Base-by-base conservation (phyloP, 2,888 invertebrate species). In the Gortyna flavago region DNA sequence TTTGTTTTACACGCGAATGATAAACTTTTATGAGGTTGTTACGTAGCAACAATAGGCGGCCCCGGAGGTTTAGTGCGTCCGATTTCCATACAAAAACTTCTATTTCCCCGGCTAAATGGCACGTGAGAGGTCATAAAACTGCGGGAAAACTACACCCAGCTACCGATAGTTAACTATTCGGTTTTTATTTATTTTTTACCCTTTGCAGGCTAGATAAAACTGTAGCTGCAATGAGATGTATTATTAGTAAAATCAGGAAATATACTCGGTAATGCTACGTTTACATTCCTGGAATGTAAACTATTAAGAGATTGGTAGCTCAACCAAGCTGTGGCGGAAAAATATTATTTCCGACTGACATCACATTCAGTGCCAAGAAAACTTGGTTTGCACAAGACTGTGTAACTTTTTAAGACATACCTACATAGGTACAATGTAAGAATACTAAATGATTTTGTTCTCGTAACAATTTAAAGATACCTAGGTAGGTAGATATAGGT, bases 1-100 rank as follows among this genome's bases (percentile, higher is more conserved):
- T 91, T 90, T 85, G 89, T 91, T 93, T 92, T 91, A 93, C 91
- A 91, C 90, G 89, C 91, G 93, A 94, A 95, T 94, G 95, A 95
- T 95, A 95, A 95, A 96, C 94, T 96, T 96, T 96, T 96, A 96
- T 94, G 94, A 91, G 93, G 91, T 91, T 92, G 93, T 95, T 95
- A 93, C 92, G 90, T 94, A 94, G 93, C 93, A 93, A 95, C 95
- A 95, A 95, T 95, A 95, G 95, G 93, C 94, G 87, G 89, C 86
- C 92, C 93, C 92, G 93, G 92, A 90, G 92, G 93, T 93, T 95
- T 95, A 95, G 94, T 95, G 94, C 96, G 95, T 95, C 95, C 95
- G 95, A 96, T 96, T 96, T 96, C 93, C 96, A 96, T 96, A 95
- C 95, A 96, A 96, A 96, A 96, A 96, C 96, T 96, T 95, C 96